Evolutionary conservation across 2,888 invertebrate genomes (phyloP).

Genomic region (Catocala nupta): DNA sequence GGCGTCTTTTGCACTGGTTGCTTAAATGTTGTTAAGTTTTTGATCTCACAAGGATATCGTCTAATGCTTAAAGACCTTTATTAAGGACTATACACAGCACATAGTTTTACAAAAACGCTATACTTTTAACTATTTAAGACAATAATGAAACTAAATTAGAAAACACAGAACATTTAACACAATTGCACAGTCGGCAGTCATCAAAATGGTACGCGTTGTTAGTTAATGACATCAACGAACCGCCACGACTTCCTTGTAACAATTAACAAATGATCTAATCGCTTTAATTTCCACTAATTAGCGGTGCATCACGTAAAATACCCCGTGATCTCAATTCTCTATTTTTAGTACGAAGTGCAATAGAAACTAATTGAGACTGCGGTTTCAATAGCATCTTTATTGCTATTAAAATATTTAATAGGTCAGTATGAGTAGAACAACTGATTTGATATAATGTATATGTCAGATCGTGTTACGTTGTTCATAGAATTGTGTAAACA

Average conservation of each 20-base stretch:
- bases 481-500: too few relatives aligned
- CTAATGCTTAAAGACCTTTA: too few relatives aligned
- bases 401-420: conserved; percentile 37
- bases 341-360: conserved; percentile 53
- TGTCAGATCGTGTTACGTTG: not conserved
- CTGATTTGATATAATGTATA: conserved; percentile 28
- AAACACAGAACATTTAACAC: conserved; percentile 1
- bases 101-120: too few relatives aligned
- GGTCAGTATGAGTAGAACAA: conserved; percentile 22
- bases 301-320: conserved; percentile 51
- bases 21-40: too few relatives aligned
- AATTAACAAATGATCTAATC: conserved; percentile 45
- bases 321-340: conserved; percentile 43
- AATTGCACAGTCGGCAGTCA: not conserved
- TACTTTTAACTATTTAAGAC: too few relatives aligned
- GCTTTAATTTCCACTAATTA: conserved; percentile 55
- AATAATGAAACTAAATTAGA: too few relatives aligned
- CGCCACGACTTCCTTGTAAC: conserved; percentile 49
- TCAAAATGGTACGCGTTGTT: conserved; percentile 19
- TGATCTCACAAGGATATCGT: too few relatives aligned
- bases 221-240: conserved; percentile 22
- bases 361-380: conserved; percentile 42
- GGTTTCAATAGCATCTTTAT: conserved; percentile 29
- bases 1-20: too few relatives aligned
- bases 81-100: too few relatives aligned